Conservation (phyloP, 2,888 invertebrate species). For the Xanthorhoe designata region DNA sequence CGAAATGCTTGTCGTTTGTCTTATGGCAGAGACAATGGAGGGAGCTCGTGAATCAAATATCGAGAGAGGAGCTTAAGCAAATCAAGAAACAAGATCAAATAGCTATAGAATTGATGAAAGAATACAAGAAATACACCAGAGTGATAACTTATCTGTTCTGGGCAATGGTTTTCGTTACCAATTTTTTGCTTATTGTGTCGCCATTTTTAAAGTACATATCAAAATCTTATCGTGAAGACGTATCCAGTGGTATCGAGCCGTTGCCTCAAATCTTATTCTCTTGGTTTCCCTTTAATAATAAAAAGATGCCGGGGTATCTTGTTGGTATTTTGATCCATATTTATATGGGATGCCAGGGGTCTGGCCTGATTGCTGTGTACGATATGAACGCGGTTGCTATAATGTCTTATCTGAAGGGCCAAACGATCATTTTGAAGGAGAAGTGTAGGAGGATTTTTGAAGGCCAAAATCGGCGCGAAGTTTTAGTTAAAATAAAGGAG, state of each 20-base stretch:
- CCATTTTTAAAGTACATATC: constrained; percentile 60
- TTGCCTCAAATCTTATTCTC: constrained; percentile 65
- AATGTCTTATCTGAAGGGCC: constrained; percentile 70
- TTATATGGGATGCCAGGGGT: constrained; percentile 55
- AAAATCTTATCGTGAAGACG: constrained; percentile 52
- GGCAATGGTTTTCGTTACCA: constrained; percentile 57
- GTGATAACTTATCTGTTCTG: constrained; percentile 61
- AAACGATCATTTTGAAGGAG: constrained; percentile 58
- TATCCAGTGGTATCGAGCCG: constrained; percentile 55
- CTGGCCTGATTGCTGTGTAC: constrained; percentile 59
- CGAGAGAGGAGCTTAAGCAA: constrained; percentile 55
- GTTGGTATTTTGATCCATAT: constrained; percentile 56
- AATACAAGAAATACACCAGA: constrained; percentile 63
- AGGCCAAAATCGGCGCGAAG: constrained; percentile 19
- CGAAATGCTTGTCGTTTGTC: constrained; percentile 55
- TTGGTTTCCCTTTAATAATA: constrained; percentile 72
- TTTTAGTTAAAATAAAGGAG: constrained; percentile 59
- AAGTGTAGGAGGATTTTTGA: constrained; percentile 60
- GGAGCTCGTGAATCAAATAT: constrained; percentile 49
- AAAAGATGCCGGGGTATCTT: constrained; percentile 62
- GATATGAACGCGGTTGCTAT: constrained; percentile 64
- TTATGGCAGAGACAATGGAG: constrained; percentile 45
- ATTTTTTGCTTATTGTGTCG: constrained; percentile 49
- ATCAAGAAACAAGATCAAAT: constrained; percentile 45
- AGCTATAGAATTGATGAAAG: constrained; percentile 45